These are phyloP conservation scores for Decapterus maruadsi DNA, from an alignment of 2,797 vertebrate species.

Conservation along the genomic window DNA sequence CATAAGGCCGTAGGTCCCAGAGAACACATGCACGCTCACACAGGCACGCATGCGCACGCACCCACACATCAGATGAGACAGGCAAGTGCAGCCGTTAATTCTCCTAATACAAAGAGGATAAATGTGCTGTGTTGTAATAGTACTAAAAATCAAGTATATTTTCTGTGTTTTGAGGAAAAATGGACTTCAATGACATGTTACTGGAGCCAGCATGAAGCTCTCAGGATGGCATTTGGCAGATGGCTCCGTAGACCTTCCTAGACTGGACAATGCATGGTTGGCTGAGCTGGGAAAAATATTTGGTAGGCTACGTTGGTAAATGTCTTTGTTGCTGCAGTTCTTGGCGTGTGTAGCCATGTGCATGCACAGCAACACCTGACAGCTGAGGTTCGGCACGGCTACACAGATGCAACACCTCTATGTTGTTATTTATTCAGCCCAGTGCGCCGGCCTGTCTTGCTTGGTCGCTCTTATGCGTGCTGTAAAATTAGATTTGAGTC, in stretches of 20 bases:
- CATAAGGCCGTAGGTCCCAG: conserved; percentile 38
- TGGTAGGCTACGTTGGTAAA: neutral
- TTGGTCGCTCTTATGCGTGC: conserved; percentile 14
- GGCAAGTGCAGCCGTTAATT: conserved; percentile 2
- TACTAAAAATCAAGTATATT: neutral
- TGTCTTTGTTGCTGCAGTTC: neutral
- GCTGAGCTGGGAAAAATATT: neutral
- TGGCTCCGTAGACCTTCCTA: neutral
- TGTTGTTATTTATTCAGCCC: conserved; percentile 58
- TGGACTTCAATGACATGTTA: no score
- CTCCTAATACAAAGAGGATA: neutral
- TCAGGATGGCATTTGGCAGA: conserved; percentile 8
- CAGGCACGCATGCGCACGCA: neutral
- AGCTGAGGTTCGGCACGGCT: conserved; percentile 33
- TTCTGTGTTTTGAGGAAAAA: neutral
- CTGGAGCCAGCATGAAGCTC: neutral
- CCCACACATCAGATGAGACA: neutral
- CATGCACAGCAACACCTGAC: conserved; percentile 35
- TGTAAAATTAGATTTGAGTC: conserved; percentile 75
- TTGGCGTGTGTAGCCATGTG: neutral
- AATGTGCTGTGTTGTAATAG: neutral
- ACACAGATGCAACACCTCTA: conserved; percentile 32
- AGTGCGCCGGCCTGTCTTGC: conserved; percentile 7
- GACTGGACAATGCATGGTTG: neutral
- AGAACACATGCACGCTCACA: neutral